Evolutionary conservation across 2,113 vertebrate genomes (phyloP), one percentile per base, ranked within the genome.

Genomic region (Junco hyemalis): DNA sequence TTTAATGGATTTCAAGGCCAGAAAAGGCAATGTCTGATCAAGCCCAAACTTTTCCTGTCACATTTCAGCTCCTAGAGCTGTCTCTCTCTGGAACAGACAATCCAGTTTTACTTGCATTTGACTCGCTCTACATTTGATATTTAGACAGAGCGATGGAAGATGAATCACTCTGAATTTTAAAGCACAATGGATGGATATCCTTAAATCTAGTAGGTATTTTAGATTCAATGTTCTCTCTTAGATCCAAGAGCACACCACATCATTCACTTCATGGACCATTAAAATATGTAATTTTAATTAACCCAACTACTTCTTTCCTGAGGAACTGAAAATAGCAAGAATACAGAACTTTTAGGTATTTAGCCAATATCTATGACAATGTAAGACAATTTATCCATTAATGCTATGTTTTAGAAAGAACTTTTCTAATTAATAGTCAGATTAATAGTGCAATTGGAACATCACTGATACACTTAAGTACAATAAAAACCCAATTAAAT

Each of bases 241-340:
- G 85, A 91, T 71, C 48, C 61, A 88, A 60, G 54, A 96, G 80
- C 57, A 70, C 8, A 42, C 53, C 66, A 77, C 68, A 87, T 95
- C 83, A 59, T 88, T 95, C 85, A 89, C 86, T 90, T 81, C 84
- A 97, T 33, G 92, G 82, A 72, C 93, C 95, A 96, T 89, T 97
- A 92, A 96, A 95, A 88, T 26, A 9, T 60, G 66, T 76, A 78
- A 96, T 92, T 98, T 96, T 97, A 98, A 97, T 97, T 96, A 97
- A 88, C 3, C 7, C 25, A 96, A 81, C 63, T 87, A 68, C 40
- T 85, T 82, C 40, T 92, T 96, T 94, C 88, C 90, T 79, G 47
- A 77, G 59, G 42, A 57, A 95, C 20, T 64, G 19, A 70, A 84
- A 95, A 90, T 44, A 91, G 16, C 14, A 65, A 92, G 25, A 82